Conservation (phyloP, 2,113 vertebrate genomes). For the Alethe diademata region DNA sequence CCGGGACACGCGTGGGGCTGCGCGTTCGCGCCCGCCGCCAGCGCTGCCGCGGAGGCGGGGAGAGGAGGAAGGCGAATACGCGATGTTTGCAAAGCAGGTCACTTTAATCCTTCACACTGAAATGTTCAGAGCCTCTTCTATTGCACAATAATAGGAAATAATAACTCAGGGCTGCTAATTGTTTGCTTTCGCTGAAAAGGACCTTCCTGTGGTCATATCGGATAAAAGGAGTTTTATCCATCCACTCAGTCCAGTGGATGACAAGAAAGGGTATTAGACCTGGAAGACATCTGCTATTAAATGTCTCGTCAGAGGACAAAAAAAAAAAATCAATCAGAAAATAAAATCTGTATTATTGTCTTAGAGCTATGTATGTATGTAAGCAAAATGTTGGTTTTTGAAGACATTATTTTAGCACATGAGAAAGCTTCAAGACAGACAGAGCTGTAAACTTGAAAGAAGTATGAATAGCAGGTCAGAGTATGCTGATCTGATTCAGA, state of each 20-base stretch:
- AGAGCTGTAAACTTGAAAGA: background rate
- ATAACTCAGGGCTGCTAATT: background rate
- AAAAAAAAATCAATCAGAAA: background rate
- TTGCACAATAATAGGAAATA: slow-evolving; percentile 55
- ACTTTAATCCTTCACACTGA: background rate
- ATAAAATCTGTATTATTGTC: background rate
- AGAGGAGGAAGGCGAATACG: background rate
- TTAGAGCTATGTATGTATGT: background rate
- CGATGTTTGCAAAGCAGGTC: background rate
- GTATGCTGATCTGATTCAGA: background rate
- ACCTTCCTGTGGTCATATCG: background rate
- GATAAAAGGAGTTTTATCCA: background rate
- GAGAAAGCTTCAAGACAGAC: background rate
- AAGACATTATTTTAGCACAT: background rate
- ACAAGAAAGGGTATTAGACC: background rate
- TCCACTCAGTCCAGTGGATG: background rate
- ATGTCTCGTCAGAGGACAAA: background rate
- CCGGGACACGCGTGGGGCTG: background rate
- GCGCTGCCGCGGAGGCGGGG: background rate
- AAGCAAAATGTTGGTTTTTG: background rate
- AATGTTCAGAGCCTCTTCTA: background rate
- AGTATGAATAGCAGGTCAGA: background rate
- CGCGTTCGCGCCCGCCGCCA: background rate
- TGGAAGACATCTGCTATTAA: background rate
- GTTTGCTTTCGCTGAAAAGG: slow-evolving; percentile 3